A percentile compares a stretch with the other conserved stretches of the same genome.
These are phyloP conservation scores for Oncorhynchus gorbuscha DNA, from an alignment of 2,113 vertebrate species.

Conservation along the genomic window DNA sequence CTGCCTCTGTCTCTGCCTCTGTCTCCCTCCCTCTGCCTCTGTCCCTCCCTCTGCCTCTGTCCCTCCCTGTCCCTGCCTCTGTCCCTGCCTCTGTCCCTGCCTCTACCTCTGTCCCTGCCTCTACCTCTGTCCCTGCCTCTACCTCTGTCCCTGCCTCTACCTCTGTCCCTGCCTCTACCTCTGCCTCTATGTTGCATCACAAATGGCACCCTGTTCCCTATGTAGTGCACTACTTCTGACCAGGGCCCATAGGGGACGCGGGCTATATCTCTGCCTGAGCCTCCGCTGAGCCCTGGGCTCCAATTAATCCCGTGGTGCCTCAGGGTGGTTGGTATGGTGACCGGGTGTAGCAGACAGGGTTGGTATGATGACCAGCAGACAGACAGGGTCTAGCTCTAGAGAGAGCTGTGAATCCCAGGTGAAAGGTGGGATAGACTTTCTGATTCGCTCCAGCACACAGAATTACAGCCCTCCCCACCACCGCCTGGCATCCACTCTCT, in stretches of 20 bases:
- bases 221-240: too few species aligned
- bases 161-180: too few species aligned
- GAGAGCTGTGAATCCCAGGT: constrained; percentile 75
- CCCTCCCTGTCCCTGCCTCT: too few species aligned
- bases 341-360: constrained; percentile 17
- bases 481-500: constrained; percentile 52
- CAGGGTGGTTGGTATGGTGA: constrained; percentile 69
- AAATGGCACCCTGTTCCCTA: too few species aligned
- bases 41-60: neutral
- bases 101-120: too few species aligned
- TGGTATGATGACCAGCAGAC: too few species aligned
- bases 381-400: constrained; percentile 54
- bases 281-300: constrained; percentile 66
- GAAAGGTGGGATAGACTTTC: constrained; percentile 82
- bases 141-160: neutral
- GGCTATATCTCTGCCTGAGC: constrained; percentile 49
- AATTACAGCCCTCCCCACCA: constrained; percentile 65
- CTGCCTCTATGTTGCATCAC: too few species aligned
- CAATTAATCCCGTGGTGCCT: constrained; percentile 73
- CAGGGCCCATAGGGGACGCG: too few species aligned
- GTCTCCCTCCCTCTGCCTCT: too few species aligned
- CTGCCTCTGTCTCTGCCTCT: too few species aligned
- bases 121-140: too few species aligned
- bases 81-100: fast-evolving
- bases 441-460: constrained; percentile 76